Evolutionary conservation across 2,888 invertebrate species (phyloP).

Genomic region (Caradrina clavipalpis): DNA sequence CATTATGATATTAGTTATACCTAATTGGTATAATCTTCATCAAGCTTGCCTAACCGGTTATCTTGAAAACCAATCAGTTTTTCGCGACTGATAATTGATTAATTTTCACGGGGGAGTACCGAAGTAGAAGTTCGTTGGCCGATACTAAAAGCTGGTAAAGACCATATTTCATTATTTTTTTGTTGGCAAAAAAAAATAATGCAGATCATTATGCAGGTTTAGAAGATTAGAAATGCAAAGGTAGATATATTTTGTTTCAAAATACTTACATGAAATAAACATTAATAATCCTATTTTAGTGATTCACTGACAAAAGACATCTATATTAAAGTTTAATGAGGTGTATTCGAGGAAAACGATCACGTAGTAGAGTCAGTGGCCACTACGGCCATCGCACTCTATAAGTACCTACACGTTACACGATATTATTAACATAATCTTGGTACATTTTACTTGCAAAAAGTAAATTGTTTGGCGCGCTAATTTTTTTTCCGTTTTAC

Average conservation of each 20-base stretch:
- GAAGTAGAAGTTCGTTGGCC: background rate
- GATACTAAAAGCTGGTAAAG: background rate
- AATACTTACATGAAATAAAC: background rate
- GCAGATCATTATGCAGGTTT: background rate
- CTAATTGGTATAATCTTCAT: background rate
- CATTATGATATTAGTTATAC: background rate
- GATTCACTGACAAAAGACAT: constrained; percentile 13
- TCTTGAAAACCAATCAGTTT: background rate
- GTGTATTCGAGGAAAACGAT: constrained; percentile 41
- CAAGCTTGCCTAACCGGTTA: background rate
- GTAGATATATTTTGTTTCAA: background rate
- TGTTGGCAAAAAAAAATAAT: no score
- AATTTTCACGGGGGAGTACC: background rate
- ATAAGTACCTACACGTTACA: constrained; percentile 6
- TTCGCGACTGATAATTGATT: background rate
- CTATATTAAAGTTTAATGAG: constrained; percentile 1
- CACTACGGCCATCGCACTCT: constrained; percentile 49
- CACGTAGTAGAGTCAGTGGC: constrained; percentile 58
- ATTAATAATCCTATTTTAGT: constrained; percentile 17
- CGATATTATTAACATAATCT: constrained; percentile 42
- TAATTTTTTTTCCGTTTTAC: constrained; percentile 4
- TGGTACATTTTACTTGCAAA: constrained; percentile 31
- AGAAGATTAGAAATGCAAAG: no score
- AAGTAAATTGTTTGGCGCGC: constrained; percentile 39
- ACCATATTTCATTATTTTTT: background rate